Evolutionary conservation across 2,888 invertebrate species (phyloP).

Genomic region (Carabus problematicus): DNA sequence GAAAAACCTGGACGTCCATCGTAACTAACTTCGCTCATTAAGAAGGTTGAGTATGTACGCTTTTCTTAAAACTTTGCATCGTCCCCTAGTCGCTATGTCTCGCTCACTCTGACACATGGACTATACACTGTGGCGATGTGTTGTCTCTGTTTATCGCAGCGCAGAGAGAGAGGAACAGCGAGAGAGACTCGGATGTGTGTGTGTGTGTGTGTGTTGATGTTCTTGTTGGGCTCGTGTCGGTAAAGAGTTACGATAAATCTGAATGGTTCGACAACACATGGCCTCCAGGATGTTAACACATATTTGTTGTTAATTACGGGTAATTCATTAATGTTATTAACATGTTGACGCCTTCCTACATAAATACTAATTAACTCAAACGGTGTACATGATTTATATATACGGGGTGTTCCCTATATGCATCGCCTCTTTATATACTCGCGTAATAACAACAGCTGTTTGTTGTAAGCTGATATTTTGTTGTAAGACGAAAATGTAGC

Average conservation of each 20-base stretch:
- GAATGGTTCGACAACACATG: constrained; percentile 32
- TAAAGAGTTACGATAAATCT: constrained; percentile 36
- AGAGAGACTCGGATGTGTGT: constrained; percentile 5
- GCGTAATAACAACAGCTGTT: background rate
- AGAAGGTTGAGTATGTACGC: constrained; percentile 50
- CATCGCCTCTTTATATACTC: background rate
- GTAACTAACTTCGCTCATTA: constrained; percentile 48
- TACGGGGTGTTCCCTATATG: background rate
- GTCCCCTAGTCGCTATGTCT: constrained; percentile 33
- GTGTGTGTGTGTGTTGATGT: constrained; percentile 23
- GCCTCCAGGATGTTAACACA: constrained; percentile 32
- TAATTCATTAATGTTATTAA: constrained; percentile 40
- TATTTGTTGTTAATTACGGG: constrained; percentile 39
- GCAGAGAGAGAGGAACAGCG: constrained; percentile 1
- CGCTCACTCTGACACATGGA: background rate
- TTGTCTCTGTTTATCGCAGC: background rate
- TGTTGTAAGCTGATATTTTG: no score
- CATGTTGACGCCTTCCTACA: constrained; percentile 34
- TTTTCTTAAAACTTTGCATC: constrained; percentile 50
- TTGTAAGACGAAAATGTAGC: no score
- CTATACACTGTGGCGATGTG: background rate
- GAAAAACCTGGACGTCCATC: constrained; percentile 46
- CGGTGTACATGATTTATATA: constrained; percentile 14
- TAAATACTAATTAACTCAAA: constrained; percentile 38
- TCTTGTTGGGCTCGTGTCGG: constrained; percentile 10